Conservation (phyloP, 2,113 vertebrate species). For the Lepus europaeus region DNA sequence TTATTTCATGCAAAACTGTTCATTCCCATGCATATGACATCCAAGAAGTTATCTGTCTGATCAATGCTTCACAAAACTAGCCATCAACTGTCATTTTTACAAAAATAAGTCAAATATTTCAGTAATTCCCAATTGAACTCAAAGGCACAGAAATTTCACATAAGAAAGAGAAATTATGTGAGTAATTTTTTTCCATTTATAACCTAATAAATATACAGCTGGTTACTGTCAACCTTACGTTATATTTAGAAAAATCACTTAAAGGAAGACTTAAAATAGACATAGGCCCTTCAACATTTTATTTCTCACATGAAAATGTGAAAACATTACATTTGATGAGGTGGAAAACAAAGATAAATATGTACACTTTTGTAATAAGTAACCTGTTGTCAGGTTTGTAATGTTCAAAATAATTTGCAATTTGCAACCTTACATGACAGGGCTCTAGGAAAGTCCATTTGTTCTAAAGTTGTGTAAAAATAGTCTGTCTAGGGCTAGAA, state of each 20-base stretch:
- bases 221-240: constrained; percentile 1
- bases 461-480: not conserved
- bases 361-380: constrained; percentile 15
- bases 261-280: constrained; percentile 41
- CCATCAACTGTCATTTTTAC: fast-evolving
- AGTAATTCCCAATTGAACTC: not conserved
- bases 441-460: not conserved
- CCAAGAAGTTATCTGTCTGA: constrained; percentile 24
- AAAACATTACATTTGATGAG: constrained; percentile 54
- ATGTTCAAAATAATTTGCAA: constrained; percentile 51
- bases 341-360: constrained; percentile 16
- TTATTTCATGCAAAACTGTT: constrained; percentile 34
- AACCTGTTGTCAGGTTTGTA: constrained; percentile 38
- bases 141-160: not conserved
- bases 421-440: not conserved
- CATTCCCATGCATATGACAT: not conserved
- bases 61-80: not conserved
- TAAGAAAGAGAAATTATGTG: not conserved
- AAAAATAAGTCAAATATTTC: not conserved
- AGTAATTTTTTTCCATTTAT: not conserved
- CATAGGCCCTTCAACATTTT: constrained; percentile 41
- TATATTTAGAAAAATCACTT: constrained; percentile 41
- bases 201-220: constrained; percentile 38
- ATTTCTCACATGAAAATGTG: constrained; percentile 54
- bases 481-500: not conserved